Percentiles rank a stretch among this genome's conserved stretches.
Evolutionary conservation across 2,797 vertebrate genomes (phyloP).

Genomic region (Onychomys arenicola): DNA sequence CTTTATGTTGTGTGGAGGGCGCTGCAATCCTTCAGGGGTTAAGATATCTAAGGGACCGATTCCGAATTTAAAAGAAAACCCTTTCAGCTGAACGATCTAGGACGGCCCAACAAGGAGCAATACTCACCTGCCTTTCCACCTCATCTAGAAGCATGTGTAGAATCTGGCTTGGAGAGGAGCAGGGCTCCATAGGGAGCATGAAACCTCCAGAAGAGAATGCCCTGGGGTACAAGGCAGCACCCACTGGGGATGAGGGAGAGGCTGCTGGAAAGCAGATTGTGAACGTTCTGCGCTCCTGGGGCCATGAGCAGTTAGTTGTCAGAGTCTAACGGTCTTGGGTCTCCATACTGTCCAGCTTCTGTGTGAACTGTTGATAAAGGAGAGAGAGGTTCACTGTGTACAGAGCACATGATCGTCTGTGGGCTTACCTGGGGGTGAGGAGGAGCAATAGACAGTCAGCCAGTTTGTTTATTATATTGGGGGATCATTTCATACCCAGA

Average conservation of each 20-base stretch:
- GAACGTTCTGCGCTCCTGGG: not conserved
- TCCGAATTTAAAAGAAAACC: not conserved
- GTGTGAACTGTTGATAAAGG: not conserved
- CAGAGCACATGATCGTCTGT: not conserved
- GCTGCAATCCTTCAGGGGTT: not conserved
- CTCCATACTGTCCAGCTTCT: not conserved
- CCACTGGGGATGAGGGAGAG: not conserved
- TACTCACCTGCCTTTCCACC: too few relatives aligned
- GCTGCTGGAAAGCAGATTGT: not conserved
- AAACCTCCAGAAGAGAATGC: not conserved
- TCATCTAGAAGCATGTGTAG: not conserved
- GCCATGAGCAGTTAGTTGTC: not conserved
- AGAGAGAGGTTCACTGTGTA: not conserved
- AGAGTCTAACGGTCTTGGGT: not conserved
- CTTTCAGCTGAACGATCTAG: not conserved
- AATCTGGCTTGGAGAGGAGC: not conserved
- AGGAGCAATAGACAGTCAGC: not conserved
- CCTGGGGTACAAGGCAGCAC: not conserved
- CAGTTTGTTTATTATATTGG: not conserved
- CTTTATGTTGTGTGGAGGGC: not conserved
- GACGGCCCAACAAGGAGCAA: not conserved
- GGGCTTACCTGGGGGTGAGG: not conserved
- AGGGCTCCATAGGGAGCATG: not conserved
- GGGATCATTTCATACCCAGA: not conserved
- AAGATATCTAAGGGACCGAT: not conserved